These are phyloP conservation scores for Eulacestoma nigropectus DNA, from an alignment of 2,113 vertebrate genomes.

Conservation along the genomic window DNA sequence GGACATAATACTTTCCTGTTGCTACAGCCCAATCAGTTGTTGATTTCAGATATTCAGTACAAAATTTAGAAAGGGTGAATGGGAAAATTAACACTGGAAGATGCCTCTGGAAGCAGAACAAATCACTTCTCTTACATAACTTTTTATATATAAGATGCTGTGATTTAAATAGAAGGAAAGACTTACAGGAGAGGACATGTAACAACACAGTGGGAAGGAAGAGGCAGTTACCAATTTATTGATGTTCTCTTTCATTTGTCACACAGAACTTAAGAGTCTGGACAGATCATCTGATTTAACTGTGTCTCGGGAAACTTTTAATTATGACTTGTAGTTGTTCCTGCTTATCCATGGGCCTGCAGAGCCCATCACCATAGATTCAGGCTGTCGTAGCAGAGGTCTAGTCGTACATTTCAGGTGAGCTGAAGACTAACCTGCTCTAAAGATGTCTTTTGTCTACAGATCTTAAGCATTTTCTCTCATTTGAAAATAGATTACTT, in stretches of 20 bases:
- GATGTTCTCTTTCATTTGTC: not conserved
- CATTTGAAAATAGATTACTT: not conserved
- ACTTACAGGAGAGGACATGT: not conserved
- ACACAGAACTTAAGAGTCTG: not conserved
- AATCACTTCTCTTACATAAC: not conserved
- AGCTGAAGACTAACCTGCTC: not conserved
- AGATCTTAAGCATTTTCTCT: not conserved
- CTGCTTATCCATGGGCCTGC: not conserved
- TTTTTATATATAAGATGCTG: not conserved
- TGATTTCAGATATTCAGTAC: not conserved
- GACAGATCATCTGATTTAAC: not conserved
- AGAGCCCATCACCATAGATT: not conserved
- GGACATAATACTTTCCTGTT: not conserved
- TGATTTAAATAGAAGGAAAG: not conserved
- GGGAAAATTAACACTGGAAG: not conserved
- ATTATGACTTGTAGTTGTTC: not conserved
- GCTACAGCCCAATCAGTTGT: not conserved
- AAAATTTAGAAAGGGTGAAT: not conserved
- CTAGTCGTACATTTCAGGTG: not conserved
- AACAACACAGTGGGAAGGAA: not conserved
- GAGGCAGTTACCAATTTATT: not conserved
- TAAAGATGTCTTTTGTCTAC: not conserved
- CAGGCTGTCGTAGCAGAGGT: not conserved
- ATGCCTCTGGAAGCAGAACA: not conserved
- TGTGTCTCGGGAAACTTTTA: not conserved